phyloP scores from a whole-genome alignment of 2,797 vertebrate species.

The Prunella strophiata region DNA sequence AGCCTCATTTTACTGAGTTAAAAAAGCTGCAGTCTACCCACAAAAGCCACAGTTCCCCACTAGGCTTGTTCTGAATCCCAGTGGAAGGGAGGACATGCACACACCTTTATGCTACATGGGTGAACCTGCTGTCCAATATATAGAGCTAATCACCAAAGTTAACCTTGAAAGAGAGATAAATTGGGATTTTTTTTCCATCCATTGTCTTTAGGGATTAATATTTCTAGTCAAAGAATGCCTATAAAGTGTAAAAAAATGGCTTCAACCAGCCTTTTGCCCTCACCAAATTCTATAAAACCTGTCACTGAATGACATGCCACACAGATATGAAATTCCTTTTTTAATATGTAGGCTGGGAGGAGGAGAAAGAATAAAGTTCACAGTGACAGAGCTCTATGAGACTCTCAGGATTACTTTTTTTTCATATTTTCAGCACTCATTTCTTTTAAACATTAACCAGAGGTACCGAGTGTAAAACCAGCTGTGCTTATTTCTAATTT shows the following conservation, averaged over 20 bases:
- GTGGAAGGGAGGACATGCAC: neutral
- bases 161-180: neutral
- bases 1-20: neutral
- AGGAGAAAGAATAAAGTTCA: neutral
- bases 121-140: neutral
- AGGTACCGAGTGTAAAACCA: constrained; percentile 8
- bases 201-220: neutral
- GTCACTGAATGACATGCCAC: neutral
- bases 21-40: neutral
- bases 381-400: neutral
- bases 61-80: neutral
- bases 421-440: constrained; percentile 17
- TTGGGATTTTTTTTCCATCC: neutral
- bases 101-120: neutral
- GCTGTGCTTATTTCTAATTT: constrained; percentile 31
- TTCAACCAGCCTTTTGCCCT: neutral
- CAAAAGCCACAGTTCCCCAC: neutral
- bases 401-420: neutral
- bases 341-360: neutral
- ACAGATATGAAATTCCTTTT: constrained; percentile 15
- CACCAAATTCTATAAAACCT: neutral
- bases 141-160: neutral
- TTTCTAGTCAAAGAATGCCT: neutral
- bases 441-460: constrained; percentile 44
- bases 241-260: neutral